Evolutionary conservation across 2,888 invertebrate species (phyloP), one percentile per base, ranked within the genome.

Genomic region (Lampropteryx suffumata): DNA sequence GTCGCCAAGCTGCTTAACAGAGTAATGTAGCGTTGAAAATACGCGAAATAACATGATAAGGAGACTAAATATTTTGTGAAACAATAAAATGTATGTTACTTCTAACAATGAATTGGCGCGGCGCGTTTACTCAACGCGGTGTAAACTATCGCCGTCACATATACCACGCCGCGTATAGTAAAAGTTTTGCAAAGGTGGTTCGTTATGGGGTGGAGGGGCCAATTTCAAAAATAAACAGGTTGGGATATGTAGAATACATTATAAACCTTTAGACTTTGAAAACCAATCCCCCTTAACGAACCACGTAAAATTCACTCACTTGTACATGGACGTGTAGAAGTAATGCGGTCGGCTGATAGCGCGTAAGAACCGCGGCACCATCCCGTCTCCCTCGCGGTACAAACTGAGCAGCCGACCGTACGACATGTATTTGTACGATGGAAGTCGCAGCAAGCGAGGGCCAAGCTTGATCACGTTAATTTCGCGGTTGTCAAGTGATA

Each of bases 291-390:
- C n/a, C n/a, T n/a, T n/a, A n/a, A n/a, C n/a, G 24, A 4, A 6
- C 7, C 5, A 24, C 7, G 6, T 24, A 1, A 13, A 13, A 1
- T 17, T 2, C 9, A 72, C 84, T 84, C 64, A 89, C 88, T 85
- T 84, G 66, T 84, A 85, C 84, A 84, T 84, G 1, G 87, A 84
- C 0, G 84, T 82, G 65, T 84, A 86, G 64, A 84, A 84, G 64
- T 79, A 84, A 57, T 84, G 82, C 0, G 87, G 84, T 0, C 83
- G 75, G 43, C 72, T 77, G 57, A 82, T 76, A 5, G 85, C 76
- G 11, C 80, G 73, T 28, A 89, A 74, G 65, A 86, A 88, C 1
- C 83, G 65, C 1, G 88, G 76, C 44, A 88, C 85, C 73, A 86
- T 77, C 45, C 86, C 87, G 29, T 89, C 87, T 0, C 86, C 84